Evolutionary conservation across 2,797 vertebrate species (phyloP).

Genomic region (Scarus forsteni): DNA sequence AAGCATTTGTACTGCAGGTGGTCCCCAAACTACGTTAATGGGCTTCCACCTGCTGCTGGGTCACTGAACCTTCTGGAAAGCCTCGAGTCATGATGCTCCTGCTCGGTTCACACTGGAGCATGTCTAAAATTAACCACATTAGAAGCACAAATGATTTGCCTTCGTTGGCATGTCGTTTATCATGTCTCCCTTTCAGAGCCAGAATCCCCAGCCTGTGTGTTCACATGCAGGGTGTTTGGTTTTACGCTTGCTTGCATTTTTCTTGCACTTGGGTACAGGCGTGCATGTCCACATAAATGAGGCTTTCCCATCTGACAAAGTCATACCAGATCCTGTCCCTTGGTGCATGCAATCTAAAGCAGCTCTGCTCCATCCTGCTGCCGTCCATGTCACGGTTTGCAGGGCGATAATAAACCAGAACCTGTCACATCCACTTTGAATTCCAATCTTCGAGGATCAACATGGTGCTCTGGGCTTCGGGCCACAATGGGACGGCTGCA

Average conservation of each 20-base stretch:
- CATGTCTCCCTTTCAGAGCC: slow-evolving; percentile 53
- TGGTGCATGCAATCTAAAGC: slow-evolving; percentile 18
- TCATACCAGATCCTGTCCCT: slow-evolving; percentile 25
- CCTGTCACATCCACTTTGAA: slow-evolving; percentile 66
- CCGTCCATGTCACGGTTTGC: slow-evolving; percentile 63
- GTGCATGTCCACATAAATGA: slow-evolving; percentile 49
- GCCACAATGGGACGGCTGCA: slow-evolving; percentile 57
- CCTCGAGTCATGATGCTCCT: slow-evolving; percentile 41
- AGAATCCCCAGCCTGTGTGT: slow-evolving; percentile 37
- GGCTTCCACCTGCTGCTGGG: slow-evolving; percentile 79
- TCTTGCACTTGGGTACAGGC: slow-evolving; percentile 20
- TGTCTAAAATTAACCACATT: slow-evolving; percentile 64
- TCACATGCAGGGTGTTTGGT: slow-evolving; percentile 37
- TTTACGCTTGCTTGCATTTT: slow-evolving; percentile 36
- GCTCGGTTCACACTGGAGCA: slow-evolving; percentile 31
- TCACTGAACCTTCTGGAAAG: slow-evolving; percentile 75
- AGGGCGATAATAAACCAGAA: slow-evolving; percentile 73
- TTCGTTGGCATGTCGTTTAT: slow-evolving; percentile 66
- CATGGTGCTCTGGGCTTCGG: slow-evolving; percentile 57
- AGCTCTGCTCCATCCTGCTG: slow-evolving; percentile 33
- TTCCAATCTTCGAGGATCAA: slow-evolving; percentile 59
- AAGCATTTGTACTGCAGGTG: slow-evolving; percentile 77
- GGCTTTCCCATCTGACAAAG: slow-evolving; percentile 40
- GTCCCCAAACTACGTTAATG: slow-evolving; percentile 79
- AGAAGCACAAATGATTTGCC: slow-evolving; percentile 52